phyloP scores from a whole-genome alignment of 2,113 vertebrate species.

The Varanus salvator region DNA sequence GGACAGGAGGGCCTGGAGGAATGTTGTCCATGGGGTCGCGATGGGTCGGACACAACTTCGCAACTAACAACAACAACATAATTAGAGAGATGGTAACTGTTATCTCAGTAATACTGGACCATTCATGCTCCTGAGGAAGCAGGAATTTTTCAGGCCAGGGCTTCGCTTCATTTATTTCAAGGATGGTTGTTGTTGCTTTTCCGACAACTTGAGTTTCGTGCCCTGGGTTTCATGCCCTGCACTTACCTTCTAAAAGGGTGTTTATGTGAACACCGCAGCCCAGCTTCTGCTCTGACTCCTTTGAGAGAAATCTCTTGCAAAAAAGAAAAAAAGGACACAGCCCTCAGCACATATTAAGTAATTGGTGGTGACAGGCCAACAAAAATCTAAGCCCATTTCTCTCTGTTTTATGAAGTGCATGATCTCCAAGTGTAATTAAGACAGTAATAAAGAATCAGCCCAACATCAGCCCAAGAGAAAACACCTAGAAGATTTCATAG shows the following conservation, averaged over 20 bases:
- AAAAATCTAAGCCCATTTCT: constrained; percentile 57
- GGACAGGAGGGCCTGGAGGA: too few relatives aligned
- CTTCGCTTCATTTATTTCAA: neutral
- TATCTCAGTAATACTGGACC: neutral
- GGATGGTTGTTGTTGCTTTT: neutral
- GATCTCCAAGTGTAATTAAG: constrained; percentile 39
- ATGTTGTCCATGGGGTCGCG: too few relatives aligned
- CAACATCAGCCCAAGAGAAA: constrained; percentile 23
- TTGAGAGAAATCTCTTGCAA: neutral
- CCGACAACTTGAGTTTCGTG: constrained; percentile 2
- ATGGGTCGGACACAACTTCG: too few relatives aligned
- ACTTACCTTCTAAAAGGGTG: constrained; percentile 48
- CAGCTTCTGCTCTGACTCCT: constrained; percentile 24
- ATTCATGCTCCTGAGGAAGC: neutral
- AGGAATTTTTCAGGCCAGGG: neutral
- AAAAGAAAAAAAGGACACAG: constrained; percentile 7
- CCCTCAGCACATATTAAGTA: constrained; percentile 48
- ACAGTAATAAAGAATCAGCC: constrained; percentile 40
- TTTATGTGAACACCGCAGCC: constrained; percentile 54
- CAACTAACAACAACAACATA: too few relatives aligned
- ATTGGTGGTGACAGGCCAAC: constrained; percentile 49
- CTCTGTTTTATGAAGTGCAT: constrained; percentile 43
- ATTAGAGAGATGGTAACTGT: neutral
- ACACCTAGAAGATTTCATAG: neutral
- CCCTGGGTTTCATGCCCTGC: constrained; percentile 12